These are phyloP conservation scores for Castor canadensis DNA, from an alignment of 2,113 vertebrate genomes.

Conservation along the genomic window DNA sequence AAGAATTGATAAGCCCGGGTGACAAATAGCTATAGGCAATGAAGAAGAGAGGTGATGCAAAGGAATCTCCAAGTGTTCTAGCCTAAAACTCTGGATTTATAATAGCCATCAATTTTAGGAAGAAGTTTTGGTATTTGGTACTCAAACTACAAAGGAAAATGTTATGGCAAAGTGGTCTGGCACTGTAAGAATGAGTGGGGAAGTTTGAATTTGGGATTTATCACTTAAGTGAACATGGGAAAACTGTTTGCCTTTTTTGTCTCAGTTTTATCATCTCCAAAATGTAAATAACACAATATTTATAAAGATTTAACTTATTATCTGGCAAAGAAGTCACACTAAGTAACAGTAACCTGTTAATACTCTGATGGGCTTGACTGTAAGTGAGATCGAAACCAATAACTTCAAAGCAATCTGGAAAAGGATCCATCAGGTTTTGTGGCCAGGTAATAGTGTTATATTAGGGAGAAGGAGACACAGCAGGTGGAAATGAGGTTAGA, in stretches of 20 bases:
- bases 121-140: not conserved
- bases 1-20: not conserved
- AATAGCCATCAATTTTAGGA: not conserved
- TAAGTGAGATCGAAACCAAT: not conserved
- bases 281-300: not conserved
- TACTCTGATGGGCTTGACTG: not conserved
- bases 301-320: not conserved
- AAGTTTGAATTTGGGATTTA: not conserved
- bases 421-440: not conserved
- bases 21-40: not conserved
- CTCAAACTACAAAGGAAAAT: not conserved
- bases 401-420: not conserved
- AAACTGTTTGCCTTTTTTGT: not conserved
- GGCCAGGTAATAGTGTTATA: not conserved
- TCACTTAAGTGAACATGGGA: not conserved
- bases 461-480: not conserved
- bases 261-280: not conserved
- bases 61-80: not conserved
- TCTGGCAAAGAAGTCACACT: not conserved
- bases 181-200: not conserved
- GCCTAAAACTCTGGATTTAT: not conserved
- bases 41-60: not conserved
- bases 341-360: not conserved
- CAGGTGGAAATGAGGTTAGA: not conserved
- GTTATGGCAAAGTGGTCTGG: rapidly evolving